Evolutionary conservation across 2,113 vertebrate genomes (phyloP).

Genomic region (Pedetes capensis): DNA sequence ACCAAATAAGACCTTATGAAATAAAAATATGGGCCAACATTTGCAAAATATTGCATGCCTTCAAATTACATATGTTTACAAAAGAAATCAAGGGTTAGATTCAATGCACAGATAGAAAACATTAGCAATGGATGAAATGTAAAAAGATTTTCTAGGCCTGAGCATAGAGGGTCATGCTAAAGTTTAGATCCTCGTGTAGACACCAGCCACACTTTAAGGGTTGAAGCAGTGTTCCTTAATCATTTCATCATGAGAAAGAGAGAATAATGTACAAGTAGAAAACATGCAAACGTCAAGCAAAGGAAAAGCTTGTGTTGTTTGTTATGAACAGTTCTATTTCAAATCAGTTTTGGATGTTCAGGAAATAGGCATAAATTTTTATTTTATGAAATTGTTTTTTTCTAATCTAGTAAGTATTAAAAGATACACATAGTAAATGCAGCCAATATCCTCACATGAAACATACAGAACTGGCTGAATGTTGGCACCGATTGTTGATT

Average conservation of each 20-base stretch:
- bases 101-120: slow-evolving; percentile 66
- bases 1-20: slow-evolving; percentile 78
- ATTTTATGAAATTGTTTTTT: slow-evolving; percentile 36
- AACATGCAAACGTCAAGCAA: neutral
- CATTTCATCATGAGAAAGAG: neutral
- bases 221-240: neutral
- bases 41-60: slow-evolving; percentile 63
- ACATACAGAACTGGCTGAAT: neutral
- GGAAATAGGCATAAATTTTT: neutral
- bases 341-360: neutral
- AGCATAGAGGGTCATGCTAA: neutral
- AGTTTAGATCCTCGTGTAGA: slow-evolving; percentile 32
- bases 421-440: neutral
- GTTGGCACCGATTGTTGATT: neutral
- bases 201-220: neutral
- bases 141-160: slow-evolving; percentile 44
- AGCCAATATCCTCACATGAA: neutral
- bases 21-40: slow-evolving; percentile 65
- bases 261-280: neutral
- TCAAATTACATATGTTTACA: slow-evolving; percentile 64
- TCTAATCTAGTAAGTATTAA: neutral
- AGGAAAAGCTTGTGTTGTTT: neutral
- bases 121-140: slow-evolving; percentile 65
- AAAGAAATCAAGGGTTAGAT: slow-evolving; percentile 54
- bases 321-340: slow-evolving; percentile 5